phyloP scores from a whole-genome alignment of 2,113 vertebrate species.

The Dinomys branickii region DNA sequence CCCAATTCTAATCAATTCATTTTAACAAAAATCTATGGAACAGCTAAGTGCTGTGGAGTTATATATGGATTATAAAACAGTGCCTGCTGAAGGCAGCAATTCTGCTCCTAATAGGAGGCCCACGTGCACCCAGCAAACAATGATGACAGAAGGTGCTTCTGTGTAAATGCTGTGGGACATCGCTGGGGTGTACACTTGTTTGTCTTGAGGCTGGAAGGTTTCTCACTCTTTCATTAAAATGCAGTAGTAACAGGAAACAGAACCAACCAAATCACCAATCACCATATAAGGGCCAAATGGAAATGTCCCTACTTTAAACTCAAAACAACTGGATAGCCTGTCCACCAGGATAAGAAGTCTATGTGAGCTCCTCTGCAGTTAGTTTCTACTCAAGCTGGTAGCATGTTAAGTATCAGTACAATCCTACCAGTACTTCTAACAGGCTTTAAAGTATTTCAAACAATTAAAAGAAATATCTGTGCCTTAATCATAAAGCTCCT shows the following conservation, averaged over 20 bases:
- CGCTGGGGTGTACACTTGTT: not conserved
- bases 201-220: not conserved
- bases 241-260: not conserved
- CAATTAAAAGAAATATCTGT: not conserved
- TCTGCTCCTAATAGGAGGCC: not conserved
- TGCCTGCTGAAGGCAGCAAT: not conserved
- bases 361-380: not conserved
- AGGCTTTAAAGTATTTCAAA: not conserved
- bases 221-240: not conserved
- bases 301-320: not conserved
- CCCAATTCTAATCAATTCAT: conserved; percentile 68
- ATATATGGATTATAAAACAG: not conserved
- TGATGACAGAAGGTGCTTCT: not conserved
- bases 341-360: not conserved
- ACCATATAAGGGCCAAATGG: not conserved
- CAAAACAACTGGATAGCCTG: not conserved
- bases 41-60: not conserved
- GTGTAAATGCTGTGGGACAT: not conserved
- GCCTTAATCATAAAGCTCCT: not conserved
- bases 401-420: too few relatives aligned
- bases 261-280: not conserved
- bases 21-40: conserved; percentile 63
- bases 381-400: not conserved
- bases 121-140: not conserved
- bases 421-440: not conserved